phyloP scores from a whole-genome alignment of 2,797 vertebrate species.

The Malacoctenus gilli region DNA sequence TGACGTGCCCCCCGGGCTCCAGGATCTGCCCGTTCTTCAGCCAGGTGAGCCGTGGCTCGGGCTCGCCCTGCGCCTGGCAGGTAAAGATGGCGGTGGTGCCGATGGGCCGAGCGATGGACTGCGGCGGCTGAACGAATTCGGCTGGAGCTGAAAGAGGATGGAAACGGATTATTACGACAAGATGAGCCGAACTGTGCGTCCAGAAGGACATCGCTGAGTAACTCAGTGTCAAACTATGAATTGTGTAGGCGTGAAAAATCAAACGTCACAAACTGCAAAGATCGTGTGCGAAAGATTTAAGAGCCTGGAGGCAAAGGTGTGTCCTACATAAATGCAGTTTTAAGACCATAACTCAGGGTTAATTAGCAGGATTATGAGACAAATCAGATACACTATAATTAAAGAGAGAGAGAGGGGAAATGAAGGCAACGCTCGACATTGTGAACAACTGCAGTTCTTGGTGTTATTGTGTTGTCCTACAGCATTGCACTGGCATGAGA shows the following conservation, averaged over 20 bases:
- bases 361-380: conserved; percentile 36
- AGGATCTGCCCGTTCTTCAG: conserved; percentile 95
- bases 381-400: conserved; percentile 29
- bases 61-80: conserved; percentile 93
- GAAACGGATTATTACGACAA: conserved; percentile 3
- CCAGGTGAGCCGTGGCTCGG: conserved; percentile 94
- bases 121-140: conserved; percentile 94
- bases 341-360: conserved; percentile 37
- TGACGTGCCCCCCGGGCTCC: conserved; percentile 90
- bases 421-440: not conserved
- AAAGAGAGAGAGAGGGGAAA: conserved; percentile 14
- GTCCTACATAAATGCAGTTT: conserved; percentile 25
- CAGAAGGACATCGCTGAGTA: not conserved
- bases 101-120: conserved; percentile 93
- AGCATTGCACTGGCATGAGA: conserved; percentile 16
- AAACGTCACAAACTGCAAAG: conserved; percentile 1
- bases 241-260: not conserved
- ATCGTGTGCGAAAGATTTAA: not conserved
- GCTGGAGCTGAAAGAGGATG: conserved; percentile 87
- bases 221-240: too few species aligned
- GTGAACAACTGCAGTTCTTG: not conserved
- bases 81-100: conserved; percentile 97
- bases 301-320: conserved; percentile 2
- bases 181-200: not conserved
- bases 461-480: conserved; percentile 12